These are phyloP conservation scores for Cephalopholis sonnerati DNA, from an alignment of 2,113 vertebrate genomes.

Conservation along the genomic window DNA sequence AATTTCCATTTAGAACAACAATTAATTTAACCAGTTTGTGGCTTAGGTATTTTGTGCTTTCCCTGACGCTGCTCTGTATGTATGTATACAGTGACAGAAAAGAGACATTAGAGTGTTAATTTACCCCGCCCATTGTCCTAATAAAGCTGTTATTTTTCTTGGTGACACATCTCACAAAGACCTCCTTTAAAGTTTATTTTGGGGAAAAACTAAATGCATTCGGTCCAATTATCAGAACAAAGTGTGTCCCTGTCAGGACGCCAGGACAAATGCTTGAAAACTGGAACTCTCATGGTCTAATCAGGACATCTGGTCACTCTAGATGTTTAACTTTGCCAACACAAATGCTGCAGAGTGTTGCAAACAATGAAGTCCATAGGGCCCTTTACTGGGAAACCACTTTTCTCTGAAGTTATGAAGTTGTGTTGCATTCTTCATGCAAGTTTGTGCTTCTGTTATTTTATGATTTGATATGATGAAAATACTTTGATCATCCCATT, in stretches of 20 bases:
- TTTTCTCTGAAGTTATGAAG: conserved; percentile 8
- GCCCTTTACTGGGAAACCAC: neutral
- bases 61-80: neutral
- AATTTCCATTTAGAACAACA: too few relatives aligned
- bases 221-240: conserved; percentile 56
- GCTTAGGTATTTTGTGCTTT: neutral
- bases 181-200: conserved; percentile 47
- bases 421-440: neutral
- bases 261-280: conserved; percentile 68
- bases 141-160: conserved; percentile 13
- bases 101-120: neutral
- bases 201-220: conserved; percentile 26
- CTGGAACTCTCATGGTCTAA: conserved; percentile 52
- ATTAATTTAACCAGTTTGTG: neutral
- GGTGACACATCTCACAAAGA: conserved; percentile 5
- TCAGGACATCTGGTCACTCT: conserved; percentile 68
- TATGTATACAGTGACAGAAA: neutral
- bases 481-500: neutral
- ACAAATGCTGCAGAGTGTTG: conserved; percentile 34
- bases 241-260: conserved; percentile 56
- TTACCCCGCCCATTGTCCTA: neutral
- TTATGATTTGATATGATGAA: neutral
- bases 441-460: conserved; percentile 2
- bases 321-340: conserved; percentile 45
- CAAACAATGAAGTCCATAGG: conserved; percentile 1